Conservation (phyloP, 2,888 invertebrate genomes). For the Bedellia somnulentella region DNA sequence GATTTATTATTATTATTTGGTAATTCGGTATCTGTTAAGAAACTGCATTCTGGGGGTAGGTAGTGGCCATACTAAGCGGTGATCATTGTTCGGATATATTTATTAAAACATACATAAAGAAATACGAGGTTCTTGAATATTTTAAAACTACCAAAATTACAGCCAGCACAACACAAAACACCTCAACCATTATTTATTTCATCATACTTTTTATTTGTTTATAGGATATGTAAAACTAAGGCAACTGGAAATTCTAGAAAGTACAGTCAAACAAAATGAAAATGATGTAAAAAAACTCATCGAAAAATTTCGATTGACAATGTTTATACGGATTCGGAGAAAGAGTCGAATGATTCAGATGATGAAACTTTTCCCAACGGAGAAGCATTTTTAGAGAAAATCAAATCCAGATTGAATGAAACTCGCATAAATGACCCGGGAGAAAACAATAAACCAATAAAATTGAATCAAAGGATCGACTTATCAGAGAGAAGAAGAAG, state of each 20-base stretch:
- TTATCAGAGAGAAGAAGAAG: slow-evolving; percentile 23
- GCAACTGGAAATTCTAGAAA: slow-evolving; percentile 51
- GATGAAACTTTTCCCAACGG: slow-evolving; percentile 25
- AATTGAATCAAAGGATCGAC: slow-evolving; percentile 13
- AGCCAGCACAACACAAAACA: too few species aligned
- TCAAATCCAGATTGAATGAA: slow-evolving; percentile 20
- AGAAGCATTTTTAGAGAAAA: slow-evolving; percentile 23
- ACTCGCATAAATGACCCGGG: slow-evolving; percentile 3
- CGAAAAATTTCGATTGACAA: slow-evolving; percentile 29
- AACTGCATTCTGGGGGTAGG: too few species aligned
- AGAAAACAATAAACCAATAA: slow-evolving; percentile 10
- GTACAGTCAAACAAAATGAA: slow-evolving; percentile 30
- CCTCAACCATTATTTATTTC: too few species aligned
- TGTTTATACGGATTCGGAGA: slow-evolving; percentile 45
- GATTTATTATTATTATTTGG: too few species aligned
- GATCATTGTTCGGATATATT: too few species aligned
- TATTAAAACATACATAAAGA: too few species aligned
- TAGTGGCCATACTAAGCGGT: too few species aligned
- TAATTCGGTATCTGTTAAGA: too few species aligned
- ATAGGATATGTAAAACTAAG: slow-evolving; percentile 63
- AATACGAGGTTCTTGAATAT: too few species aligned
- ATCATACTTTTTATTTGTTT: slow-evolving; percentile 13
- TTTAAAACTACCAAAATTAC: too few species aligned
- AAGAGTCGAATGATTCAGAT: slow-evolving; percentile 41
- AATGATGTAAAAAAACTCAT: slow-evolving; percentile 13